phyloP scores from a whole-genome alignment of 2,113 vertebrate species.

The Sylvietta virens region DNA sequence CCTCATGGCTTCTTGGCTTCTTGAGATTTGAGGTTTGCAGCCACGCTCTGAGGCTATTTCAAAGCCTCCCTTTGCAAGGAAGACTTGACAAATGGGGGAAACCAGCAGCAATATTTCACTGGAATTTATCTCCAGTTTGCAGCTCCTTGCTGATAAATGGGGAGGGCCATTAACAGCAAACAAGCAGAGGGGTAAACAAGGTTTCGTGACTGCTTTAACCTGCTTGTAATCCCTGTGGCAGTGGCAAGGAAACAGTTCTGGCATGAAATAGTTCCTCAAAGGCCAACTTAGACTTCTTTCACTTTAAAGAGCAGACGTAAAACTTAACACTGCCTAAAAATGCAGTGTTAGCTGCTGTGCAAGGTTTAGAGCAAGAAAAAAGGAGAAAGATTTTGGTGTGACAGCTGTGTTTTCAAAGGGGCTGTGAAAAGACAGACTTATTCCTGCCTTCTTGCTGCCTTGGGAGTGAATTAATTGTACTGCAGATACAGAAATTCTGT shows the following conservation, averaged over 20 bases:
- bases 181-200: neutral
- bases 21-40: neutral
- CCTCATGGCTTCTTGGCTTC: neutral
- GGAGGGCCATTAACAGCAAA: neutral
- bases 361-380: neutral
- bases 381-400: neutral
- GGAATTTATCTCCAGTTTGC: neutral
- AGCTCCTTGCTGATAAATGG: neutral
- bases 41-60: neutral
- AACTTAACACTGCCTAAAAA: neutral
- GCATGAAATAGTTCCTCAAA: neutral
- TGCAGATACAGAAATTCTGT: neutral
- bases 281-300: neutral
- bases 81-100: neutral
- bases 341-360: neutral
- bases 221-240: neutral
- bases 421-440: neutral
- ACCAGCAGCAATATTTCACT: neutral
- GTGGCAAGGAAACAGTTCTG: neutral
- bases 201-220: neutral
- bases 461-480: neutral
- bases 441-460: neutral
- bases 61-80: neutral
- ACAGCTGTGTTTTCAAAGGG: neutral
- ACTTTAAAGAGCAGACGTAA: neutral